phyloP scores from a whole-genome alignment of 37 sponge, comb jelly and placozoan genomes.

The Bolinopsis microptera region DNA sequence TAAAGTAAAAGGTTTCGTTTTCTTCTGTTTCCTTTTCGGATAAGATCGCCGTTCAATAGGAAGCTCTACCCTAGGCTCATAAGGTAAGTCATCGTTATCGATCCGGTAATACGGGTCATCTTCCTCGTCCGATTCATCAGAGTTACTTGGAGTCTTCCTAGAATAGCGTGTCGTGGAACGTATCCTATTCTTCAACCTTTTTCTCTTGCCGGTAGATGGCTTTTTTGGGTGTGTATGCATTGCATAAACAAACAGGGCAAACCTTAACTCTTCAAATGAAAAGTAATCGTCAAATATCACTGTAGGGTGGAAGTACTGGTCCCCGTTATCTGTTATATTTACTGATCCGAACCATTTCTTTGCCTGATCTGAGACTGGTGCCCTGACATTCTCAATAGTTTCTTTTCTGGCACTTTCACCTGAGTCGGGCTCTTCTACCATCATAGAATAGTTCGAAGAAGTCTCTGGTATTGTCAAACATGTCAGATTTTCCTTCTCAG shows the following conservation, averaged over 20 bases:
- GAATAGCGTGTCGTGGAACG: neutral
- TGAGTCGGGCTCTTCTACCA: too few species aligned
- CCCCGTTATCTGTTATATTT: too few species aligned
- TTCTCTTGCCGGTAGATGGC: too few species aligned
- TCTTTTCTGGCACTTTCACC: too few species aligned
- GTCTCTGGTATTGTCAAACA: neutral
- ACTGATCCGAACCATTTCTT: neutral
- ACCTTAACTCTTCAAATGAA: neutral
- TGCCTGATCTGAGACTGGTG: neutral
- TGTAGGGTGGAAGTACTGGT: too few species aligned
- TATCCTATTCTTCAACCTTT: neutral
- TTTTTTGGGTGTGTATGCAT: neutral
- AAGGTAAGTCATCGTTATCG: neutral
- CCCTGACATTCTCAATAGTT: too few species aligned
- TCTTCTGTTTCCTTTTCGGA: neutral
- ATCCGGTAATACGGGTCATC: constrained; percentile 24
- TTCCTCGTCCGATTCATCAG: neutral
- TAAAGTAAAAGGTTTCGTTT: neutral
- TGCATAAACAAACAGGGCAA: neutral
- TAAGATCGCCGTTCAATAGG: neutral
- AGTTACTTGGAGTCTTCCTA: neutral
- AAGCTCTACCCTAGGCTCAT: neutral
- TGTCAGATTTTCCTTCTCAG: neutral
- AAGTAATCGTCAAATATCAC: constrained; percentile 5
- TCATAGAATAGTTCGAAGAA: neutral